Evolutionary conservation across 2,113 vertebrate genomes (phyloP).

Genomic region (Capreolus pygargus): DNA sequence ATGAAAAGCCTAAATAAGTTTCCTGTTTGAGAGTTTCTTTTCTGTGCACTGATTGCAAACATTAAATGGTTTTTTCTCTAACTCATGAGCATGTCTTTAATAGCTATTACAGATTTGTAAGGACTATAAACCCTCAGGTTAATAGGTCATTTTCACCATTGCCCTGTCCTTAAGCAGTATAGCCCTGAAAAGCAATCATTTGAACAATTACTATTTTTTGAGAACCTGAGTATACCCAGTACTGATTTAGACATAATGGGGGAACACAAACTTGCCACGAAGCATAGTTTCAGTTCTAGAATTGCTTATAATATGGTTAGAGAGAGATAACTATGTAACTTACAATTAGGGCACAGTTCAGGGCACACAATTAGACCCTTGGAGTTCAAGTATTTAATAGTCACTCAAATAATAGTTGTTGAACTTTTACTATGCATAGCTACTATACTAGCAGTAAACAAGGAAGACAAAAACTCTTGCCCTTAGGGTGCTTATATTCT

Average conservation of each 20-base stretch:
- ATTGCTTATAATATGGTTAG: background rate
- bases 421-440: background rate
- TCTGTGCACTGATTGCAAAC: background rate
- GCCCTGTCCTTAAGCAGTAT: background rate
- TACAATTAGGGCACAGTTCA: background rate
- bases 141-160: background rate
- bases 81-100: background rate
- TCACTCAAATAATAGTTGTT: background rate
- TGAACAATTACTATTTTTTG: slow-evolving; percentile 10
- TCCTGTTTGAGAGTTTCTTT: slow-evolving; percentile 7
- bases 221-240: background rate
- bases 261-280: background rate
- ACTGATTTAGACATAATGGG: background rate
- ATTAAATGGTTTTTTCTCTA: background rate
- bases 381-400: background rate
- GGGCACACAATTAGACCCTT: background rate
- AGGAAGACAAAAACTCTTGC: background rate
- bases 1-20: slow-evolving; percentile 13
- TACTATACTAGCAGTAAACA: background rate
- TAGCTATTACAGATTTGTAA: slow-evolving; percentile 16
- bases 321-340: background rate
- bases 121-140: background rate
- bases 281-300: background rate
- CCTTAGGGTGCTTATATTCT: background rate
- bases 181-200: background rate